A percentile compares a stretch with the other conserved stretches of the same genome.
Conservation (phyloP, 2,888 invertebrate genomes). For the Electrophaes corylata region DNA sequence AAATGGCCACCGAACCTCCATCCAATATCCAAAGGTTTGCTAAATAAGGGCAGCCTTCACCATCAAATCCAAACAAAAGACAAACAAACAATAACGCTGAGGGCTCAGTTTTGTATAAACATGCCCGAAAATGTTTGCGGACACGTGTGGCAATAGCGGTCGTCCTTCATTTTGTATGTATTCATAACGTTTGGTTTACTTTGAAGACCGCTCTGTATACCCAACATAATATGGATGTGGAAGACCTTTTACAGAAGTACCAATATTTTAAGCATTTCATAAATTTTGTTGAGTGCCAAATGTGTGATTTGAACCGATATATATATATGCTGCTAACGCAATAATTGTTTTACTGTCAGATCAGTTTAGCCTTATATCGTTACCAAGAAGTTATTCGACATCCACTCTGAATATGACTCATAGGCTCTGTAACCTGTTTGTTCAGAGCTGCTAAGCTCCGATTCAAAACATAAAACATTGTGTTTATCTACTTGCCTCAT, state of each 20-base stretch:
- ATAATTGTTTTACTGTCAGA: conserved; percentile 22
- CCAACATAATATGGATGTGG: conserved; percentile 52
- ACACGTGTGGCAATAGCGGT: conserved; percentile 70
- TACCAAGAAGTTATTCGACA: conserved; percentile 23
- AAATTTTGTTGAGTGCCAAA: conserved; percentile 44
- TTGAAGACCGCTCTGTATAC: conserved; percentile 67
- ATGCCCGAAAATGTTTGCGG: conserved; percentile 71
- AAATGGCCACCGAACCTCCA: conserved; percentile 38
- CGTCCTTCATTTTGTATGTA: conserved; percentile 66
- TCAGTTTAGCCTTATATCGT: conserved; percentile 25
- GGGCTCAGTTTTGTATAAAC: conserved; percentile 66
- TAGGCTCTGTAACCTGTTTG: conserved; percentile 29
- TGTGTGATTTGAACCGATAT: conserved; percentile 37
- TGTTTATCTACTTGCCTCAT: not conserved
- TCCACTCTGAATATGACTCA: conserved; percentile 27
- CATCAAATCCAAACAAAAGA: conserved; percentile 44
- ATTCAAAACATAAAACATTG: conserved; percentile 9
- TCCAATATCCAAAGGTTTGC: conserved; percentile 32
- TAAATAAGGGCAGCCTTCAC: conserved; percentile 34
- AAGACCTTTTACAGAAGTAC: conserved; percentile 29
- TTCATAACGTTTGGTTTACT: conserved; percentile 66
- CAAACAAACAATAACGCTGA: conserved; percentile 58
- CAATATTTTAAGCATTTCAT: conserved; percentile 36
- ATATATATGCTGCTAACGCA: conserved; percentile 29
- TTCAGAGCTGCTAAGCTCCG: conserved; percentile 17